phyloP scores from a whole-genome alignment of 1,140 invertebrate genomes.

The Drosophila busckii region DNA sequence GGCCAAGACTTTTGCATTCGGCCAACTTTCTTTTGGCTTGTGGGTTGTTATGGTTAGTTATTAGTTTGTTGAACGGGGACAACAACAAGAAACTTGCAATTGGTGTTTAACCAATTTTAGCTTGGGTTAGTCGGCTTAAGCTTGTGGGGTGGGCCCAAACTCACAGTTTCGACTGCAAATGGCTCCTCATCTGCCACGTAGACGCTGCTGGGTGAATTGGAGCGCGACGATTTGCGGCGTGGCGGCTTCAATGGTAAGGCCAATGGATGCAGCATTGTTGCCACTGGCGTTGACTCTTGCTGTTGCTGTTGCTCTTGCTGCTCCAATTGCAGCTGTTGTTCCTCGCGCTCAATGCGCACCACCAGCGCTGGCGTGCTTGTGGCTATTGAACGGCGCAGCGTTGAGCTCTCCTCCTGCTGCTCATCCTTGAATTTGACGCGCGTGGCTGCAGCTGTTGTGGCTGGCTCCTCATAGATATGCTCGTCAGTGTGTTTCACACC shows the following conservation, averaged over 20 bases:
- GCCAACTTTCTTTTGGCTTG: slow-evolving; percentile 36
- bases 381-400: slow-evolving; percentile 53
- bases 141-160: too few species aligned
- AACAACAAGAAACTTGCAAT: slow-evolving; percentile 21
- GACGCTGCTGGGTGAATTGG: slow-evolving; percentile 57
- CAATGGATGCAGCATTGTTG: slow-evolving; percentile 38
- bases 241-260: slow-evolving; percentile 62
- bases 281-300: slow-evolving; percentile 35
- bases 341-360: slow-evolving; percentile 48
- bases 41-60: slow-evolving; percentile 50
- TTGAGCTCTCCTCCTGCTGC: slow-evolving; percentile 15
- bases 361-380: slow-evolving; percentile 71
- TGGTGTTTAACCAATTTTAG: not conserved
- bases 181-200: slow-evolving; percentile 20
- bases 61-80: slow-evolving; percentile 40
- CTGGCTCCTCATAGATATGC: slow-evolving; percentile 62
- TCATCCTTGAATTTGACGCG: slow-evolving; percentile 56
- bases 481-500: slow-evolving; percentile 21
- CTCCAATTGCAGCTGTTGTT: not conserved
- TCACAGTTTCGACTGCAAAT: slow-evolving; percentile 47
- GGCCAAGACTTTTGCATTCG: slow-evolving; percentile 12
- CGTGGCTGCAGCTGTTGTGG: slow-evolving; percentile 1
- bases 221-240: slow-evolving; percentile 64
- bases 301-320: slow-evolving; percentile 1
- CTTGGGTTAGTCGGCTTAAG: slow-evolving; percentile 1